Base-by-base conservation (phyloP, 2,113 vertebrate genomes). In the Ictidomys tridecemlineatus region DNA sequence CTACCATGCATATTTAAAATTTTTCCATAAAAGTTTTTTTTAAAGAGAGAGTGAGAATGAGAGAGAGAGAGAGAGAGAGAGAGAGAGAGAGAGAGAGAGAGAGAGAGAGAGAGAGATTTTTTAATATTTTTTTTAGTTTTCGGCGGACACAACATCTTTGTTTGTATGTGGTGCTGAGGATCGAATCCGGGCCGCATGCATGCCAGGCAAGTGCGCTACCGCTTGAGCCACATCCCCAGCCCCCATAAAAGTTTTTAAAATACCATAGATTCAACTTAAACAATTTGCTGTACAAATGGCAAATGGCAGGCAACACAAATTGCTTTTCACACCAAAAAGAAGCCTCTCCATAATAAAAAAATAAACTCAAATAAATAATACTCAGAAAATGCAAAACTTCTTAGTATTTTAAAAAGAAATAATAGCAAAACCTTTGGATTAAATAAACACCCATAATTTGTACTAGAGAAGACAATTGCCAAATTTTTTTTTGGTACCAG, bases 21-120 rank as follows among this genome's bases (percentile, higher is more conserved):
- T 89, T 93, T 82, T n/a, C 72, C 78, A 74, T n/a, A 95, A 90
- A 77, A 85, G 61, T 10, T 58, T 93, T 85, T 42, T n/a, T n/a
- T n/a, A n/a, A n/a, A n/a, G n/a, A n/a, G n/a, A n/a, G n/a, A n/a
- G n/a, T n/a, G n/a, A n/a, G n/a, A n/a, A n/a, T n/a, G n/a, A n/a
- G n/a, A n/a, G n/a, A n/a, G n/a, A n/a, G n/a, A n/a, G n/a, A n/a
- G n/a, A n/a, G n/a, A n/a, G n/a, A n/a, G n/a, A n/a, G n/a, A n/a
- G n/a, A n/a, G n/a, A n/a, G n/a, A n/a, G n/a, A n/a, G n/a, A n/a
- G n/a, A n/a, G n/a, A n/a, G n/a, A n/a, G n/a, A n/a, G n/a, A n/a
- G n/a, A n/a, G n/a, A n/a, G n/a, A n/a, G n/a, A n/a, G n/a, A n/a
- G n/a, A n/a, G n/a, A n/a, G n/a, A n/a, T n/a, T n/a, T n/a, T n/a